phyloP scores from a whole-genome alignment of 64 coral and sea anemone genomes.

The Anthopleura sola region DNA sequence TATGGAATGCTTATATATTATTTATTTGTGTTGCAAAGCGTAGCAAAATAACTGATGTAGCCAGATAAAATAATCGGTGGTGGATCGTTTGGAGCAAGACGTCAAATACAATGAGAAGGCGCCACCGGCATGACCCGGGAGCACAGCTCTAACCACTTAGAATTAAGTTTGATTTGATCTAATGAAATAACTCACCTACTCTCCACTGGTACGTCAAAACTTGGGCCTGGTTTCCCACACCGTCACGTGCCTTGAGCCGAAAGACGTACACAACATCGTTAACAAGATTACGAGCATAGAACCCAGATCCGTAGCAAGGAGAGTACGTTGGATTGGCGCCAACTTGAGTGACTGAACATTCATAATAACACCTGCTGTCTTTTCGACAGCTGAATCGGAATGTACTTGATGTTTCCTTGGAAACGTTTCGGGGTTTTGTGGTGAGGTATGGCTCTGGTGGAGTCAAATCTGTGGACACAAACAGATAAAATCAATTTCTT shows the following conservation, averaged over 20 bases:
- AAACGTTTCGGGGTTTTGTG: constrained; percentile 33
- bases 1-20: no score
- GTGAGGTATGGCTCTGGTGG: constrained; percentile 49
- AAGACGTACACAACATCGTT: constrained; percentile 54
- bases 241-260: constrained; percentile 46
- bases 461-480: constrained; percentile 47
- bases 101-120: no score
- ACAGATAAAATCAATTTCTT: neutral
- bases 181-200: constrained; percentile 38
- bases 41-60: no score
- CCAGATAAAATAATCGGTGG: no score
- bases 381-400: constrained; percentile 46
- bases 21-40: no score
- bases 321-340: constrained; percentile 38
- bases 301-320: constrained; percentile 35
- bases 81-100: no score
- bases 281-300: constrained; percentile 18
- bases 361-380: constrained; percentile 38
- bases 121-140: no score
- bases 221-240: constrained; percentile 61
- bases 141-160: no score
- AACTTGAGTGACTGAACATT: constrained; percentile 31
- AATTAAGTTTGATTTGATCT: neutral
- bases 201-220: constrained; percentile 40
- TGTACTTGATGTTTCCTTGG: constrained; percentile 38